Percentiles rank a stretch among this genome's conserved stretches.
phyloP scores from a whole-genome alignment of 1,140 invertebrate genomes.

The Macrosteles quadrilineatus region DNA sequence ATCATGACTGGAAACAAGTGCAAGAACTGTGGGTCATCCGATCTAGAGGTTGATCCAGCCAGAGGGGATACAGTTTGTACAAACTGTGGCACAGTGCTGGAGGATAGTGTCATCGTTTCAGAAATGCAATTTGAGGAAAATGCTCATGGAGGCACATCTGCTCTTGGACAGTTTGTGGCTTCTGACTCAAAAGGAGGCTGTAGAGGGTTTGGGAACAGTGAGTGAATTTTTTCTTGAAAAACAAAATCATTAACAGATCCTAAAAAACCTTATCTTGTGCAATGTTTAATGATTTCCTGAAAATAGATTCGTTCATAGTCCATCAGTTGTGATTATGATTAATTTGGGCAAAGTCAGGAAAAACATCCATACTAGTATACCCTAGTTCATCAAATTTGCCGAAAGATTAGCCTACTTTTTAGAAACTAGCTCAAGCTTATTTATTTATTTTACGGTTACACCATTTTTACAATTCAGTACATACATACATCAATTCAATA shows the following conservation, averaged over 20 bases:
- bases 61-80: slow-evolving; percentile 96
- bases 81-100: slow-evolving; percentile 92
- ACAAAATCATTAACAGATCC: too few species aligned
- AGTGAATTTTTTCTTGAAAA: slow-evolving; percentile 35
- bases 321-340: neutral
- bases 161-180: slow-evolving; percentile 91
- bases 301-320: neutral
- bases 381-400: too few species aligned
- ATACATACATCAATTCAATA: too few species aligned
- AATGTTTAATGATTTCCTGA: too few species aligned
- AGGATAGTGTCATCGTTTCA: slow-evolving; percentile 94
- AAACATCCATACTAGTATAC: too few species aligned
- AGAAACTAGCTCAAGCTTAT: too few species aligned
- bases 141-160: slow-evolving; percentile 80
- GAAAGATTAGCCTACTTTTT: too few species aligned
- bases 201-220: slow-evolving; percentile 70
- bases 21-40: slow-evolving; percentile 90
- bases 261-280: too few species aligned
- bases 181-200: slow-evolving; percentile 82
- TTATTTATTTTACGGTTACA: too few species aligned
- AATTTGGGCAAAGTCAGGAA: too few species aligned
- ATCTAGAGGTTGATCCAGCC: slow-evolving; percentile 89
- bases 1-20: slow-evolving; percentile 66
- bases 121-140: slow-evolving; percentile 96
- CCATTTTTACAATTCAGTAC: too few species aligned